A percentile compares a stretch with the other conserved stretches of the same genome.
Conservation (phyloP, 2,113 vertebrate genomes). For the Rhinolophus ferrumequinum region DNA sequence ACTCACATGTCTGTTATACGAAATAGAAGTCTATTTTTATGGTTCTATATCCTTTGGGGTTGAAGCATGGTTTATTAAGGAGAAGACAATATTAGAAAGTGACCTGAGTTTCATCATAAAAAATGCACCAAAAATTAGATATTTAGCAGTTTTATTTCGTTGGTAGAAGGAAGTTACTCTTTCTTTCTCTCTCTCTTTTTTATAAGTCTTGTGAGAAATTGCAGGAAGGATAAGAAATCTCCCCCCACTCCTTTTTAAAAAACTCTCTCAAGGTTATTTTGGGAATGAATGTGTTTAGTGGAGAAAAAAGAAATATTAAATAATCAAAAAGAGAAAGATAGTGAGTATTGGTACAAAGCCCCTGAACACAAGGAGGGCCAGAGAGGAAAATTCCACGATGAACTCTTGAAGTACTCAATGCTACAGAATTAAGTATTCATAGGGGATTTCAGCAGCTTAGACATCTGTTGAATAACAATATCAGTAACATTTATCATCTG, state of each 20-base stretch:
- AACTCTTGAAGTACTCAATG: background rate
- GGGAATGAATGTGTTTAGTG: background rate
- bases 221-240: background rate
- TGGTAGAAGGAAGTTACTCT: background rate
- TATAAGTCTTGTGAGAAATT: too few species aligned
- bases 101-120: background rate
- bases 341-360: background rate
- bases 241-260: background rate
- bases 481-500: conserved; percentile 37
- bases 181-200: background rate
- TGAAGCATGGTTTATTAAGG: background rate
- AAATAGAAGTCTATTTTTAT: conserved; percentile 4
- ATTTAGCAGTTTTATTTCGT: background rate
- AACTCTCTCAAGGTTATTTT: conserved; percentile 15
- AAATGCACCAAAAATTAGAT: background rate
- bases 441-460: background rate
- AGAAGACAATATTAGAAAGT: background rate
- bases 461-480: conserved; percentile 16
- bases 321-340: background rate
- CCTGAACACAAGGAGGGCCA: background rate
- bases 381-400: conserved; percentile 1
- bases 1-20: background rate
- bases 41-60: background rate
- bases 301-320: background rate
- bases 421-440: conserved; percentile 23